Evolutionary conservation across 2,888 invertebrate genomes (phyloP).

Genomic region (Platycnemis pennipes): DNA sequence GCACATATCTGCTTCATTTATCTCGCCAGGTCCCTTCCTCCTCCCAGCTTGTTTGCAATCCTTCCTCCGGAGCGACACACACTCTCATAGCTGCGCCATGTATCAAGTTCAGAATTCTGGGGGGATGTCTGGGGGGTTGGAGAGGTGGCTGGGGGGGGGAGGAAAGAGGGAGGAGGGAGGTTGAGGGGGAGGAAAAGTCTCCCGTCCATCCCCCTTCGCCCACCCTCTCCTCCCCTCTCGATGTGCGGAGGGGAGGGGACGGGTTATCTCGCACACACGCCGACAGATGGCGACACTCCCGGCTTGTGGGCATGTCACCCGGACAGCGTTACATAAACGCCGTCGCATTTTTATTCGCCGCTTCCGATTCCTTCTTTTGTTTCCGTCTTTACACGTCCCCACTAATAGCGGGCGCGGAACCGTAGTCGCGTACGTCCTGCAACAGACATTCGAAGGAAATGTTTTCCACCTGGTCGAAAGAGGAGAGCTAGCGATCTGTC

Average conservation of each 20-base stretch:
- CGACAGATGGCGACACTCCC: conserved; percentile 28
- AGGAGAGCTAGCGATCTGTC: too few species aligned
- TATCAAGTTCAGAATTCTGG: neutral
- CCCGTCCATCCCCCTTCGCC: neutral
- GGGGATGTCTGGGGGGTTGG: neutral
- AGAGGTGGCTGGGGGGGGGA: neutral
- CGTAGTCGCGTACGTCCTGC: neutral
- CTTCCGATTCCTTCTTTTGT: neutral
- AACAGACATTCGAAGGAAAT: neutral
- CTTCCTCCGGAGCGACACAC: neutral
- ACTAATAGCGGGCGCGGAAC: neutral
- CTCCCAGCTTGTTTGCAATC: neutral
- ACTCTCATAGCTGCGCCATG: neutral
- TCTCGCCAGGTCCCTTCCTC: neutral
- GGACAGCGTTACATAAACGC: neutral
- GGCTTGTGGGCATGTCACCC: neutral
- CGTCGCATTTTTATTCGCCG: neutral
- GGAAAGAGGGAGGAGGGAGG: too few species aligned
- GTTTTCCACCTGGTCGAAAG: too few species aligned
- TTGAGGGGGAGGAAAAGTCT: too few species aligned
- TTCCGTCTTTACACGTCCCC: neutral
- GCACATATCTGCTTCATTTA: neutral
- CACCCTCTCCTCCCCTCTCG: neutral
- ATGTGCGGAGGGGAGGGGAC: neutral
- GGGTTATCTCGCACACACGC: neutral